Conservation (phyloP, 2,888 invertebrate species). For the Steinernema carpocapsae region DNA sequence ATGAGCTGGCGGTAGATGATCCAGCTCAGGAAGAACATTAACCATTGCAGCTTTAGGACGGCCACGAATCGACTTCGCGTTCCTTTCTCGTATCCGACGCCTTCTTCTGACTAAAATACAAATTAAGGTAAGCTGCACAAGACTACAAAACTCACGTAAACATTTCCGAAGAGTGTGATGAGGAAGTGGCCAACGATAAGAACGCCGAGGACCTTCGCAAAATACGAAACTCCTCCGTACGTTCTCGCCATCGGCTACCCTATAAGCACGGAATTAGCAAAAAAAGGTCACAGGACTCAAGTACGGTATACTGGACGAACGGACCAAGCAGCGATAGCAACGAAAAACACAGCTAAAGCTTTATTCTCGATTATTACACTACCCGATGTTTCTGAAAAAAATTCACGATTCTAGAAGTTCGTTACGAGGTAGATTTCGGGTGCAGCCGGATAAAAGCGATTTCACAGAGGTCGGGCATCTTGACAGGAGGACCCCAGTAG, state of each 20-base stretch:
- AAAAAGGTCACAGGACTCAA: neutral
- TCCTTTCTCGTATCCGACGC: slow-evolving; percentile 55
- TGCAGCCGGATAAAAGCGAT: slow-evolving; percentile 52
- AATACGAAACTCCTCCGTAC: neutral
- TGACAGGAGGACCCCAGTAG: slow-evolving; percentile 71
- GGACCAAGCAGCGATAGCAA: neutral
- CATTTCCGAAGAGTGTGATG: slow-evolving; percentile 41
- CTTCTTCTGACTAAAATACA: slow-evolving; percentile 50
- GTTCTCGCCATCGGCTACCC: neutral
- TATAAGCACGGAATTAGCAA: neutral
- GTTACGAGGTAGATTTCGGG: neutral
- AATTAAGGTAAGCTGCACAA: neutral
- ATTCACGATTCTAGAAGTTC: neutral
- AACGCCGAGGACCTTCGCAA: slow-evolving; percentile 3
- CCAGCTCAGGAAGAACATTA: slow-evolving; percentile 44
- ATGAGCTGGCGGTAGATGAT: slow-evolving; percentile 51
- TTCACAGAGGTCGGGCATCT: slow-evolving; percentile 69
- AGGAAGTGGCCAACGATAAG: slow-evolving; percentile 14
- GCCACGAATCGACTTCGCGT: slow-evolving; percentile 58
- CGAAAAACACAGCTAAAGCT: neutral
- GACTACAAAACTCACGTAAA: slow-evolving; percentile 37
- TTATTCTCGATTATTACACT: neutral
- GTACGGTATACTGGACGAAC: neutral
- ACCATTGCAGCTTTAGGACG: slow-evolving; percentile 52
- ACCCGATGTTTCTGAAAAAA: slow-evolving; percentile 2